Evolutionary conservation across 1,140 invertebrate species (phyloP), one percentile per base, ranked within the genome.

Genomic region (Bicyclus anynana): DNA sequence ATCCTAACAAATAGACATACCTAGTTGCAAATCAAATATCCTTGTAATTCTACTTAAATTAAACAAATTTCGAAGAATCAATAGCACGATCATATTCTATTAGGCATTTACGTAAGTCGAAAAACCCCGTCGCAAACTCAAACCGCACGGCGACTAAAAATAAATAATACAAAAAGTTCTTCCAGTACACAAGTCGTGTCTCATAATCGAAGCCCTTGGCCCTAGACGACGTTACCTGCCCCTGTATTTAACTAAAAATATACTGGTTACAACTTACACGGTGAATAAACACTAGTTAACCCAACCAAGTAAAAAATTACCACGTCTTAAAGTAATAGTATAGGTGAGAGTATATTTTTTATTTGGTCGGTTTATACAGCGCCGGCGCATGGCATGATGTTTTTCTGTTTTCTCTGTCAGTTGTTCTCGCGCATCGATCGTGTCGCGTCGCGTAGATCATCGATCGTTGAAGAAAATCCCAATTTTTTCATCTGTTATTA

Each of bases 231-330:
- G 59, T 77, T 84, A 86, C 84, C 84, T 87, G 80, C 71, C 69
- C 59, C 73, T 77, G 67, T 78, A 70, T 79, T 75, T 75, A 3
- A 76, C 81, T 87, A 87, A 84, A 87, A 87, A 84, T 87, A 87
- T 71, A 76, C 72, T 65, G 60, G 69, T 72, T 75, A 23, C 23
- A 23, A 23, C 23, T 23, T 23, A 69, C 72, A 81, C 72, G 73
- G 66, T 81, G 75, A 71, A 84, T 84, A 84, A 87, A 84, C 80
- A 84, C 44, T 51, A 21, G 16, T 16, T 27, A 38, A 76, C 5
- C 52, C 67, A 16, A 37, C 58, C 48, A 46, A 62, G 51, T n/a
- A 73, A 60, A 49, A 66, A 62, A 17, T 10, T 13, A n/a, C 16
- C 9, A 16, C 37, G 37, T 1, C 16, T 40, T 5, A 16, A 40